These are phyloP conservation scores for Caenorhabditis sp. DNA, from an alignment of 2,888 invertebrate species.

Conservation along the genomic window DNA sequence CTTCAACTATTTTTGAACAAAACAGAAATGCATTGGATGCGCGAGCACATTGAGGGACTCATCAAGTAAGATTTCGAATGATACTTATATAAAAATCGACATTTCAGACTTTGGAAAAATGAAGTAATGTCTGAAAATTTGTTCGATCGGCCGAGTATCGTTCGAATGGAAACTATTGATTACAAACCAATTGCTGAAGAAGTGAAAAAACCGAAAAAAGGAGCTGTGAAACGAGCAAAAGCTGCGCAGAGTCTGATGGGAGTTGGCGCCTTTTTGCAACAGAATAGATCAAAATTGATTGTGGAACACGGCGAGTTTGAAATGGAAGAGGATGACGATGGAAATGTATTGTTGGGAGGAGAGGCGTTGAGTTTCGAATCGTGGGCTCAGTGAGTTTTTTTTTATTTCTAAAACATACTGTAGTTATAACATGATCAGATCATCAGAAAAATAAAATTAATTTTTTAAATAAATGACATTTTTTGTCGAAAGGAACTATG, in stretches of 20 bases:
- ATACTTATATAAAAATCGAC: background rate
- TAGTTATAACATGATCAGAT: no score
- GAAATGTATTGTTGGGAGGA: constrained; percentile 44
- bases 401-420: no score
- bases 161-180: constrained; percentile 43
- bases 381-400: constrained; percentile 41
- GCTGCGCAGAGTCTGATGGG: constrained; percentile 21
- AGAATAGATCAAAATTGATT: constrained; percentile 11
- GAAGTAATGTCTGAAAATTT: constrained; percentile 42
- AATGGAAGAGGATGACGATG: constrained; percentile 46
- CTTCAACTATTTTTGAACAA: constrained; percentile 39
- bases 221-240: constrained; percentile 15
- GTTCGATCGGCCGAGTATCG: constrained; percentile 38
- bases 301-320: constrained; percentile 42
- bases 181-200: constrained; percentile 30
- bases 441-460: no score
- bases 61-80: constrained; percentile 2
- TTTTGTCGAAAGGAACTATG: no score
- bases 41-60: constrained; percentile 42
- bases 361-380: constrained; percentile 54
- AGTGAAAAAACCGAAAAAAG: constrained; percentile 15
- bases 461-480: background rate
- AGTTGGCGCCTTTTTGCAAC: constrained; percentile 29
- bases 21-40: constrained; percentile 44
- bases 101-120: constrained; percentile 45